Evolutionary conservation across 2,113 vertebrate genomes (phyloP), one percentile per base, ranked within the genome.

Genomic region (Gila orcuttii): DNA sequence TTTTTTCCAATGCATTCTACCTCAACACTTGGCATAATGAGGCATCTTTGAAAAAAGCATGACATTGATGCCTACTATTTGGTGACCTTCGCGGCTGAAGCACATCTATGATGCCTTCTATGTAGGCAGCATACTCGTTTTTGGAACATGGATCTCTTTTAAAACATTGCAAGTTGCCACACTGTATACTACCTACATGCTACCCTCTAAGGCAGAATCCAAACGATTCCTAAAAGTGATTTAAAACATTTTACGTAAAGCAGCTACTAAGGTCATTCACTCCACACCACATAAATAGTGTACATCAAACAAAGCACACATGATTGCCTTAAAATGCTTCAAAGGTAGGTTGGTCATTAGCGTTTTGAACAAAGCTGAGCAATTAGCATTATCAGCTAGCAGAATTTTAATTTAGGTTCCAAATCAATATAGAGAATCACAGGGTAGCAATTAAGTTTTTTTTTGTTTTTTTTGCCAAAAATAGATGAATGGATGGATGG

Each of bases 401-500:
- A 42, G 0, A 21, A 10, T 39, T 71, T 23, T 71, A 71, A 39
- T 71, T 23, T 71, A 71, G 68, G 12, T 74, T 47, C 23, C 12
- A 47, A n/a, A 75, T 47, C 21, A 74, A 23, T 74, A 23, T 15
- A 45, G 23, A 86, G 31, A 83, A 57, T 89, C 88, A 79, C 85
- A 59, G 87, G 88, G 64, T 33, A 87, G 80, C 89, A 92, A 90
- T 33, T 74, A 89, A 87, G 71, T 87, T 81, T 88, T 86, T 86
- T 2, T 23, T 52, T 47, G 4, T 36, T n/a, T 42, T 73, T 42
- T 12, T 1, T 0, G 3, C 36, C 66, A 71, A 71, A 39, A 71
- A 71, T 42, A 45, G 71, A 74, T 74, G 5, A 3, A 13, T 47
- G 39, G 12, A 74, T 25, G 39, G 12, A 74, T 25, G 21, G 23